Percentiles rank a stretch among this genome's conserved stretches.
Conservation (phyloP, 1,140 invertebrate genomes). For the Papilio aristodemus region DNA sequence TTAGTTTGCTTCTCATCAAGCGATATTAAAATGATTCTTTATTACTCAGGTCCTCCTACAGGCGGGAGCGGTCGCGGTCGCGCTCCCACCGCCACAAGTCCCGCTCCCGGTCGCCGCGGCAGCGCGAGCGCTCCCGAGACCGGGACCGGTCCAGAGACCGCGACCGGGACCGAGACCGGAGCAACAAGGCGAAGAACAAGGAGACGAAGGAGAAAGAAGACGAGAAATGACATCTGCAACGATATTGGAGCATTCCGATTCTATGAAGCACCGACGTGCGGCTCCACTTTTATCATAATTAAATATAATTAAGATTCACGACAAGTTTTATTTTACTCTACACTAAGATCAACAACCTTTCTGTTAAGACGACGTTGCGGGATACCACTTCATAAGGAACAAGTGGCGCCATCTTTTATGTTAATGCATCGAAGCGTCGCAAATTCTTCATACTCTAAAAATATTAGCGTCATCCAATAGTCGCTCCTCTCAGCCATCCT, state of each 20-base stretch:
- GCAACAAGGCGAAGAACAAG: constrained; percentile 64
- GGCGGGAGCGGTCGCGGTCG: constrained; percentile 73
- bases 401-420: no score
- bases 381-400: no score
- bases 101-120: constrained; percentile 70
- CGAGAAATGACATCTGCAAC: constrained; percentile 50
- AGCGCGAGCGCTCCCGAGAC: constrained; percentile 55
- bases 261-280: background rate
- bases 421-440: no score
- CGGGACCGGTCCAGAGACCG: constrained; percentile 50
- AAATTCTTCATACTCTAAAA: no score
- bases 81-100: constrained; percentile 75
- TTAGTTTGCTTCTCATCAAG: no score
- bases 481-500: no score
- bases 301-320: constrained; percentile 18
- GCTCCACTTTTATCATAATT: constrained; percentile 14
- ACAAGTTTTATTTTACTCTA: background rate
- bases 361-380: no score
- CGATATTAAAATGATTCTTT: background rate
- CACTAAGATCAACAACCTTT: background rate
- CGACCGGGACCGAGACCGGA: constrained; percentile 53
- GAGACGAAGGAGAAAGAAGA: constrained; percentile 73
- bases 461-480: no score
- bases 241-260: constrained; percentile 3
- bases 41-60: constrained; percentile 39